Evolutionary conservation across 2,888 invertebrate genomes (phyloP).

Genomic region (Metallyticus violacea): DNA sequence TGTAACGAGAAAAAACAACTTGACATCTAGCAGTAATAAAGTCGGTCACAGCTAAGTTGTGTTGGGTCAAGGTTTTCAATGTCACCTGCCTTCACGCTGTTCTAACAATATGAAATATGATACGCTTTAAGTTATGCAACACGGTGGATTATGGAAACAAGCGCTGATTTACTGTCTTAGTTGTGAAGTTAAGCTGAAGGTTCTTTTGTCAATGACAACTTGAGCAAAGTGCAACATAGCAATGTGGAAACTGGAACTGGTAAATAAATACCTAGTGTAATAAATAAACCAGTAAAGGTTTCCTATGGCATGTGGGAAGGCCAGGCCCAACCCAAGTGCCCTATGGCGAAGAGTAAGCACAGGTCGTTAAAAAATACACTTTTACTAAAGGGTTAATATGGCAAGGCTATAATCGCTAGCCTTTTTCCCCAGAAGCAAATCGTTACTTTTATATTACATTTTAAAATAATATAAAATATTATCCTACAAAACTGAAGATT

Average conservation of each 20-base stretch:
- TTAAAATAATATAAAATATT: too few relatives aligned
- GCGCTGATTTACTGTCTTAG: neutral
- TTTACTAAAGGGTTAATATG: too few relatives aligned
- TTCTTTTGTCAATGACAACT: neutral
- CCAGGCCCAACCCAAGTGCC: neutral
- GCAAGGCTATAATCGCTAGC: too few relatives aligned
- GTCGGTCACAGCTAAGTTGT: neutral
- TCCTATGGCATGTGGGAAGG: neutral
- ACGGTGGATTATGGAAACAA: neutral
- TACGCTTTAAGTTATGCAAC: neutral
- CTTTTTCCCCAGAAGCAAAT: too few relatives aligned
- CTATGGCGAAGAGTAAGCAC: neutral
- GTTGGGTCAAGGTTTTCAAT: neutral
- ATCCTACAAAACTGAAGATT: too few relatives aligned
- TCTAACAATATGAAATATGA: neutral
- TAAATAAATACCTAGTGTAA: neutral
- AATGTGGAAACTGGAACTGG: neutral
- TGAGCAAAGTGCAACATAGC: too few relatives aligned
- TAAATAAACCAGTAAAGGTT: neutral
- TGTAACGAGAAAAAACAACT: neutral
- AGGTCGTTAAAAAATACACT: too few relatives aligned
- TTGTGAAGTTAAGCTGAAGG: neutral
- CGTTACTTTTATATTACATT: too few relatives aligned
- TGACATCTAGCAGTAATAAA: neutral
- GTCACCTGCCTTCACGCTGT: neutral